Percentiles rank a stretch among this genome's conserved stretches.
These are phyloP conservation scores for Tetragnatha montana DNA, from an alignment of 2,888 invertebrate genomes.

Conservation along the genomic window DNA sequence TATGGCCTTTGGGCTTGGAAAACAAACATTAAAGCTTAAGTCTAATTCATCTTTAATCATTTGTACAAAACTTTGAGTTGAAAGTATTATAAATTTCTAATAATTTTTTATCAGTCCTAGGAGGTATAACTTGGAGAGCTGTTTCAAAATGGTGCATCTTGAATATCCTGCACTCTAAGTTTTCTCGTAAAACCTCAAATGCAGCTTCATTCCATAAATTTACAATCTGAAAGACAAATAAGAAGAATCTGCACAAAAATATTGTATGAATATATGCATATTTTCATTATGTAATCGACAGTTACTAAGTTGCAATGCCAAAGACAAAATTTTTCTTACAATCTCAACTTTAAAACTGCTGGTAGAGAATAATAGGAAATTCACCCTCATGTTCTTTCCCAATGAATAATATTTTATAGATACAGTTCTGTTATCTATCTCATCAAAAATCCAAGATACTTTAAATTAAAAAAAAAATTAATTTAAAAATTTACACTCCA, in stretches of 20 bases:
- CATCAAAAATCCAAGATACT: too few relatives aligned
- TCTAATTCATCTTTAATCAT: background rate
- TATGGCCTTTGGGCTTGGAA: too few relatives aligned
- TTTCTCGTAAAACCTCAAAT: slow-evolving; percentile 86
- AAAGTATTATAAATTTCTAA: slow-evolving; percentile 85
- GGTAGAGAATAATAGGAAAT: background rate
- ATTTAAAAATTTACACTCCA: too few relatives aligned
- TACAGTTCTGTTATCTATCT: too few relatives aligned
- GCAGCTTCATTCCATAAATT: slow-evolving; percentile 96
- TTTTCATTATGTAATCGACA: background rate
- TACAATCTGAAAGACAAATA: slow-evolving; percentile 77
- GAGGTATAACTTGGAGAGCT: slow-evolving; percentile 84
- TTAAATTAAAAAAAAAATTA: too few relatives aligned
- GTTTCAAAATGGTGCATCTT: slow-evolving; percentile 82
- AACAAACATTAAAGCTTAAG: background rate
- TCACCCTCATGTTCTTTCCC: background rate
- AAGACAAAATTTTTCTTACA: background rate
- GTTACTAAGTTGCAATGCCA: background rate
- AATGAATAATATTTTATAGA: background rate
- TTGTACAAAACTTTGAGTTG: slow-evolving; percentile 68
- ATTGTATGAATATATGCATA: background rate
- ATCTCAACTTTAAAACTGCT: background rate
- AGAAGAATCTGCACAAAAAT: background rate
- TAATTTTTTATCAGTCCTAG: slow-evolving; percentile 85
- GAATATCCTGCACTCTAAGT: slow-evolving; percentile 82